Evolutionary conservation across 2,888 invertebrate species (phyloP), one percentile per base, ranked within the genome.

Genomic region (Ormyrus labotus): DNA sequence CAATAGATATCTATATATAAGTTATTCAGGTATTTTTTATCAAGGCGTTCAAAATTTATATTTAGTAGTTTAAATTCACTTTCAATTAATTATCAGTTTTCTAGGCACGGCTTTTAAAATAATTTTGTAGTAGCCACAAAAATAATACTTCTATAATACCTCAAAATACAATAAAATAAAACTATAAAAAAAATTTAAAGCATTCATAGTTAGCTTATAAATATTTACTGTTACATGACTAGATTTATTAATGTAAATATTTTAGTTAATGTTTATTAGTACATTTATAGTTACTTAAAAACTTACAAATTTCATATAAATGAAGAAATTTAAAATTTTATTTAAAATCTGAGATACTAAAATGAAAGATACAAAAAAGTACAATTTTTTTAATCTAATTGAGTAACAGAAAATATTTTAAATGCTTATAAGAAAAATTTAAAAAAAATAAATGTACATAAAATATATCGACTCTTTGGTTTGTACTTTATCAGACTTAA

Each of bases 401-500:
- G 34, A 34, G 34, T 34, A 34, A 34, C 34, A 34, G 34, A 34
- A 34, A 34, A 34, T 34, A 34, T 34, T 34, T 34, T 34, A 34
- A 34, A 34, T 34, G 34, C 34, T 34, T 34, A 34, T 34, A 4
- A 34, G 34, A n/a, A 70, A 70, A 57, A 45, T 19, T 75, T 67
- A 58, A 45, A 19, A 68, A 55, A 47, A 51, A 50, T 10, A 61
- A 53, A 53, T 68, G 55, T 73, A 57, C 11, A 64, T 55, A 19
- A 34, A 70, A 72, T 65, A 55, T 79, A 47, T 70, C 60, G 57
- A 80, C 69, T 74, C 53, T 80, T 61, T 78, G 70, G 61, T 78
- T 81, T 81, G 78, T 81, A 81, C 81, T 81, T 51, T 68, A 45
- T 57, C 61, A 67, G 75, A 76, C 11, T 63, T 71, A 45, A 61